These are phyloP conservation scores for Conistra vaccinii DNA, from an alignment of 2,888 invertebrate genomes.

Conservation along the genomic window DNA sequence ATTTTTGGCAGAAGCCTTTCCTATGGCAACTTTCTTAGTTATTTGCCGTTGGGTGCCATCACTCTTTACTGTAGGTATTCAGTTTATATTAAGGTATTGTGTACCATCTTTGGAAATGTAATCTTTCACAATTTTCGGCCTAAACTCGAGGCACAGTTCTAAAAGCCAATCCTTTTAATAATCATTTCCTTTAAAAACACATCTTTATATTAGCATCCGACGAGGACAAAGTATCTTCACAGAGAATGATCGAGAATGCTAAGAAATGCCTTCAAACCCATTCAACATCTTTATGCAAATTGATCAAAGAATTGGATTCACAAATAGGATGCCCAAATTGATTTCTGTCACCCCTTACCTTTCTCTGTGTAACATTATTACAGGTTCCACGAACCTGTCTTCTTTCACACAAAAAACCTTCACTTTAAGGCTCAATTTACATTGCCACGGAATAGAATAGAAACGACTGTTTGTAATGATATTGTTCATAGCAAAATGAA, in stretches of 20 bases:
- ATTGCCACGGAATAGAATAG: not conserved
- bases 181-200: conserved; percentile 12
- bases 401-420: conserved; percentile 21
- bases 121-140: not conserved
- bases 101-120: too few relatives aligned
- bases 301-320: conserved; percentile 60
- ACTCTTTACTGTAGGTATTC: not conserved
- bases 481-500: too few relatives aligned
- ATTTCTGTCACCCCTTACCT: conserved; percentile 58
- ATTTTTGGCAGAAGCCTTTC: not conserved
- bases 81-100: too few relatives aligned
- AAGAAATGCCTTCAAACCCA: conserved; percentile 44
- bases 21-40: not conserved
- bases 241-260: conserved; percentile 17
- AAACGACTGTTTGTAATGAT: too few relatives aligned
- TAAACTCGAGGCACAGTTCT: not conserved
- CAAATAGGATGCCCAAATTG: conserved; percentile 61
- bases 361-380: conserved; percentile 51
- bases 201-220: conserved; percentile 21
- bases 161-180: not conserved
- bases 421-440: conserved; percentile 1
- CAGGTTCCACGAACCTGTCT: conserved; percentile 24
- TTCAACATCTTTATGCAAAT: conserved; percentile 55
- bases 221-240: conserved; percentile 20
- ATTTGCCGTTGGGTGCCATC: not conserved